phyloP scores from a whole-genome alignment of 2,888 invertebrate genomes.

The Drosophila atripex region DNA sequence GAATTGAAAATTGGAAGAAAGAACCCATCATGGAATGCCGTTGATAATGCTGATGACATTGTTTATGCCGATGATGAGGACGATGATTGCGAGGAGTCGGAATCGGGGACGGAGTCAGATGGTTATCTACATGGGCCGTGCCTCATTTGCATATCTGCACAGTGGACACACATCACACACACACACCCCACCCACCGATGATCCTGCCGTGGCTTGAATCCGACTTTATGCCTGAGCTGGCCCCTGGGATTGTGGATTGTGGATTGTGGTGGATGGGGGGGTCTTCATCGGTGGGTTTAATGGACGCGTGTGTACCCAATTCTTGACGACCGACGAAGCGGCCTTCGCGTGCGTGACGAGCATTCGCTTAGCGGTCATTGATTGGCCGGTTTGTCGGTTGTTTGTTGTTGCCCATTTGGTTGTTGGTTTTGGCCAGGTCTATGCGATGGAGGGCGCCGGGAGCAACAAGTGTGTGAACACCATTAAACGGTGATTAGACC shows the following conservation, averaged over 20 bases:
- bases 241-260: conserved; percentile 11
- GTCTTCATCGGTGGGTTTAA: conserved; percentile 52
- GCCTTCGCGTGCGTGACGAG: conserved; percentile 81
- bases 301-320: conserved; percentile 68
- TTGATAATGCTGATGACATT: conserved; percentile 52
- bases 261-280: too few relatives aligned
- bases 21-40: conserved; percentile 64
- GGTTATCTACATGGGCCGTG: conserved; percentile 53
- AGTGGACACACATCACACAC: conserved; percentile 7
- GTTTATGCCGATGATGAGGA: conserved; percentile 56
- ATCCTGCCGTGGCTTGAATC: conserved; percentile 27
- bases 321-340: conserved; percentile 61
- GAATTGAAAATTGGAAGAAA: conserved; percentile 55
- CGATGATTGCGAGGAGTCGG: conserved; percentile 2
- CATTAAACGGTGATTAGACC: conserved; percentile 73
- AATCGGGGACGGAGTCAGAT: conserved; percentile 40
- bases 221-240: conserved; percentile 12
- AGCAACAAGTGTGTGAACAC: conserved; percentile 77
- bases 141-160: conserved; percentile 44
- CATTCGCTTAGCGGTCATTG: conserved; percentile 79
- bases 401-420: background rate
- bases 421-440: conserved; percentile 52
- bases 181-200: conserved; percentile 18
- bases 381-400: conserved; percentile 54
- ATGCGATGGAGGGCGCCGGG: conserved; percentile 67